A percentile compares a stretch with the other conserved stretches of the same genome.
phyloP scores from a whole-genome alignment of 2,797 vertebrate genomes.

The Chaetodon trifasciatus region DNA sequence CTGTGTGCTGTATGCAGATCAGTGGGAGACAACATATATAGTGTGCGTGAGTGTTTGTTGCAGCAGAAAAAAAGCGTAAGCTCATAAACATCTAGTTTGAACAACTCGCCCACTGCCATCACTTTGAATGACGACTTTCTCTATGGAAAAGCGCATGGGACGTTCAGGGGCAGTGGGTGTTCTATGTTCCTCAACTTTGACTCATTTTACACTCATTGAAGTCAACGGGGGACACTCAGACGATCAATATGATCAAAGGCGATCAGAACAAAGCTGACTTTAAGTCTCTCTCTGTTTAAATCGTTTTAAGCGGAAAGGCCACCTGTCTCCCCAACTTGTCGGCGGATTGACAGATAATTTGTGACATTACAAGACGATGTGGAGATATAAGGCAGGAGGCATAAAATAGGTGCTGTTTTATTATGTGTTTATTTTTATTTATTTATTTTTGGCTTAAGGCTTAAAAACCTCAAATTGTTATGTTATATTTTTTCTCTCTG shows the following conservation, averaged over 20 bases:
- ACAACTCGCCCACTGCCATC: not conserved
- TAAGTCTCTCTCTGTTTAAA: constrained; percentile 15
- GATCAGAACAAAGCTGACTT: constrained; percentile 20
- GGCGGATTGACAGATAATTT: not conserved
- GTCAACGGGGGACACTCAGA: constrained; percentile 5
- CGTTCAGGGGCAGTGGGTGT: constrained; percentile 5
- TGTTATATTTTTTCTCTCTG: not conserved
- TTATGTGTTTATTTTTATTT: no score
- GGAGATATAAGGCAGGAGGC: not conserved
- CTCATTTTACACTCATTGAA: constrained; percentile 36
- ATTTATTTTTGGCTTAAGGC: no score
- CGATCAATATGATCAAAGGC: constrained; percentile 40
- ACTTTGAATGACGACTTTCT: not conserved
- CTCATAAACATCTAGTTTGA: no score
- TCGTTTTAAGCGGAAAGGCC: constrained; percentile 29
- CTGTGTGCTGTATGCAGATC: no score
- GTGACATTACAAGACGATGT: not conserved
- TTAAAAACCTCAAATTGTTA: not conserved
- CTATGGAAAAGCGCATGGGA: not conserved
- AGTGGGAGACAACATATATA: no score
- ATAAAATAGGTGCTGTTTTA: no score
- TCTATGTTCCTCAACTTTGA: constrained; percentile 36
- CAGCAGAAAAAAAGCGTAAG: no score
- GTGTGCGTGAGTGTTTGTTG: not conserved
- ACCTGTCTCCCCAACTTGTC: not conserved